phyloP scores from a whole-genome alignment of 2,888 invertebrate genomes.

The Spilarctia lutea region DNA sequence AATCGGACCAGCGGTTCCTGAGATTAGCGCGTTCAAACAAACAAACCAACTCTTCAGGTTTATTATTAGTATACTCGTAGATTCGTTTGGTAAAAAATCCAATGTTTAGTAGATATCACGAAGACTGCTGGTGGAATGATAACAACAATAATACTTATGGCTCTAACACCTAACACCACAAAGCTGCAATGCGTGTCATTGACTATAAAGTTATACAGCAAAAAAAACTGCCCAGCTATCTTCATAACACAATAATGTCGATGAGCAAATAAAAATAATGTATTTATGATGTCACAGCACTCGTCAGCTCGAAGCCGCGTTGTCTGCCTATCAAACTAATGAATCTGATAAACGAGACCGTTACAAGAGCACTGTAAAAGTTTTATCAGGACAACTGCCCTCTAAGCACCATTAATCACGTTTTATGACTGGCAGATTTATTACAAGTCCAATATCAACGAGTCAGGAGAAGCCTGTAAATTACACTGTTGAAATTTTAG shows the following conservation, averaged over 20 bases:
- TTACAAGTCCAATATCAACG: background rate
- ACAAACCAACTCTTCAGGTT: no score
- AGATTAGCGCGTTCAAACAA: no score
- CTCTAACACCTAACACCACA: no score
- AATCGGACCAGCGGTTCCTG: no score
- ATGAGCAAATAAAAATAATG: background rate
- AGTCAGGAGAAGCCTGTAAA: background rate
- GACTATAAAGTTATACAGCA: background rate
- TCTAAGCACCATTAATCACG: background rate
- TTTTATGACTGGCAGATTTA: conserved; percentile 8
- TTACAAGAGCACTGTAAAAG: conserved; percentile 8
- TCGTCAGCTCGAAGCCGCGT: background rate
- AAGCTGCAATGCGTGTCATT: background rate
- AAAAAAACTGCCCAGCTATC: background rate
- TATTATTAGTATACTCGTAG: no score
- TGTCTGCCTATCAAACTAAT: conserved; percentile 3
- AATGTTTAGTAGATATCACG: no score
- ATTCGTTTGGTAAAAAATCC: no score
- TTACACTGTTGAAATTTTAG: background rate
- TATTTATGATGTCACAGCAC: background rate
- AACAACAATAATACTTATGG: no score
- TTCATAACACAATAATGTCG: background rate
- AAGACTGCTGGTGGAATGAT: no score
- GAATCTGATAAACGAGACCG: background rate
- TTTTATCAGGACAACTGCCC: conserved; percentile 4